phyloP scores from a whole-genome alignment of 1,140 invertebrate species.

The Belonocnema kinseyi region DNA sequence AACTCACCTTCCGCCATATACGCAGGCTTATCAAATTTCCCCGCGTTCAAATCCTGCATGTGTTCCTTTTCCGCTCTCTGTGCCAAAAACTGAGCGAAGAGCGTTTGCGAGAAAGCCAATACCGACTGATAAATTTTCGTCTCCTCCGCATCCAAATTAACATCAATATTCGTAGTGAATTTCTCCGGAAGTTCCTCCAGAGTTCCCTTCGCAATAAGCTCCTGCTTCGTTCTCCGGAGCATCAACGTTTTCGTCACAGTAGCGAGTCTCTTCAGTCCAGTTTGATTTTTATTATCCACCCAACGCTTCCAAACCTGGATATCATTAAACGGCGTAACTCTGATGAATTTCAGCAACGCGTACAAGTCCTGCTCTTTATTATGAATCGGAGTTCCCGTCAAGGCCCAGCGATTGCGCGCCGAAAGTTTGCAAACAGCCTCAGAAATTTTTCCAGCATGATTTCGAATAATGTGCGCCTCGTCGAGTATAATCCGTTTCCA shows the following conservation, averaged over 20 bases:
- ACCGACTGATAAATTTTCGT: constrained; percentile 87
- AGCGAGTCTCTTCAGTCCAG: constrained; percentile 84
- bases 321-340: constrained; percentile 92
- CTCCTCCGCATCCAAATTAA: constrained; percentile 83
- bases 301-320: constrained; percentile 81
- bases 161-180: constrained; percentile 74
- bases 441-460: constrained; percentile 87
- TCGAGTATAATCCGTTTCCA: constrained; percentile 95
- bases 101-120: constrained; percentile 82
- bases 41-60: constrained; percentile 50
- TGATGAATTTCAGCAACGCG: constrained; percentile 89
- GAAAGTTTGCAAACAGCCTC: constrained; percentile 82
- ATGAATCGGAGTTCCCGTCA: constrained; percentile 97
- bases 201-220: constrained; percentile 79
- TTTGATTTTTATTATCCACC: constrained; percentile 84
- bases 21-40: constrained; percentile 53
- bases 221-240: constrained; percentile 89
- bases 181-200: constrained; percentile 82
- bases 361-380: constrained; percentile 94
- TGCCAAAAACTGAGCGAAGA: constrained; percentile 86
- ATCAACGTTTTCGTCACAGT: constrained; percentile 88
- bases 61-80: constrained; percentile 83
- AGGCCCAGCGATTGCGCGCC: constrained; percentile 84
- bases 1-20: constrained; percentile 37
- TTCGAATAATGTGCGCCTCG: constrained; percentile 94